phyloP scores from a whole-genome alignment of 2,113 vertebrate species.

The Corythaeola cristata region DNA sequence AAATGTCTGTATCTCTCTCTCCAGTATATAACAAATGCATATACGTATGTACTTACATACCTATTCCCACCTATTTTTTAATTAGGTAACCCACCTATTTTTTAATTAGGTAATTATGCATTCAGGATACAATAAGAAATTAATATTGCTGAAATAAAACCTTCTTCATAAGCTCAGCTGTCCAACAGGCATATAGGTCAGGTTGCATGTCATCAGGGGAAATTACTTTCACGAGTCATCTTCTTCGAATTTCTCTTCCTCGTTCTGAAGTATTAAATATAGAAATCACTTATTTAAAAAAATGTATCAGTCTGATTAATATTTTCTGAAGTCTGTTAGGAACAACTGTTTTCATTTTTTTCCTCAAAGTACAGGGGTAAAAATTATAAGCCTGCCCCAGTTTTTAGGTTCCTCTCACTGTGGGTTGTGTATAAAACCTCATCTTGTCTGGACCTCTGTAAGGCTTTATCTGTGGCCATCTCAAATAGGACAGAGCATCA shows the following conservation, averaged over 20 bases:
- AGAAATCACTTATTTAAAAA: not conserved
- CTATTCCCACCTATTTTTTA: not conserved
- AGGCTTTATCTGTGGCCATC: not conserved
- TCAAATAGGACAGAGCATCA: not conserved
- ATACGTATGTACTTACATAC: not conserved
- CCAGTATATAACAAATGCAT: not conserved
- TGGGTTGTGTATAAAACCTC: not conserved
- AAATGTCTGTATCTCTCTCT: not conserved
- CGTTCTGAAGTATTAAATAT: not conserved
- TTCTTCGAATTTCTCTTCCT: not conserved
- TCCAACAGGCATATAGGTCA: not conserved
- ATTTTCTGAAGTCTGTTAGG: not conserved
- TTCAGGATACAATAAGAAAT: not conserved
- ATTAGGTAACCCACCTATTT: not conserved
- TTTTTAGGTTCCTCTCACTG: not conserved
- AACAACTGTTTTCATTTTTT: not conserved
- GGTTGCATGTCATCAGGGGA: not conserved
- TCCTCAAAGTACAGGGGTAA: not conserved
- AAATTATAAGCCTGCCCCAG: not conserved
- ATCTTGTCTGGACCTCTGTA: not conserved
- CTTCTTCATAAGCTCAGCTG: not conserved
- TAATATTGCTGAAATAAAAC: not conserved
- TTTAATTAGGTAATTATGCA: not conserved
- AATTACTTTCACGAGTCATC: not conserved
- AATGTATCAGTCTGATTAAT: not conserved